These are phyloP conservation scores for Pteronura brasiliensis DNA, from an alignment of 2,113 vertebrate species.

Conservation along the genomic window DNA sequence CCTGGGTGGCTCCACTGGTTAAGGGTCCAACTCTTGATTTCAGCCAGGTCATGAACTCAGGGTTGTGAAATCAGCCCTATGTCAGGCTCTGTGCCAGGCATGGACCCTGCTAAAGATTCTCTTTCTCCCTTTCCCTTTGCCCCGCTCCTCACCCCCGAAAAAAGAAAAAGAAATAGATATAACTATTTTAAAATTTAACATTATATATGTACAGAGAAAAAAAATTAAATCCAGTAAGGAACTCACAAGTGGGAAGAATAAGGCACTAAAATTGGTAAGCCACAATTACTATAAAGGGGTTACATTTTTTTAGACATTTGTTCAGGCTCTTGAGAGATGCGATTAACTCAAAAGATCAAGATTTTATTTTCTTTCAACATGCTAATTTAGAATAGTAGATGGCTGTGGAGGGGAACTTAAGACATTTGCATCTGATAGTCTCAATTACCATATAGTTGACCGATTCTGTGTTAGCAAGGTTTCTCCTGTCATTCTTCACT, in stretches of 20 bases:
- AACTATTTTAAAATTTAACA: not conserved
- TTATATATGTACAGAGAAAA: not conserved
- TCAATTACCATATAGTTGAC: not conserved
- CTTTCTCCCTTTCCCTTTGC: not conserved
- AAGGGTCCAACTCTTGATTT: not conserved
- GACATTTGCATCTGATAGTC: not conserved
- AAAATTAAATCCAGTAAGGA: not conserved
- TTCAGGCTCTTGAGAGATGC: not conserved
- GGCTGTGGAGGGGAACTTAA: not conserved
- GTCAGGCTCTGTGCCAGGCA: not conserved
- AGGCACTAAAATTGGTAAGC: not conserved
- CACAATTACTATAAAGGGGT: not conserved
- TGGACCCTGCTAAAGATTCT: not conserved
- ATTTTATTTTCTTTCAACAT: not conserved
- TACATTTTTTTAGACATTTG: not conserved
- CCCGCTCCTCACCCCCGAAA: fast-evolving
- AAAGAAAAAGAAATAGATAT: not conserved
- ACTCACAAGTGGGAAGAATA: not conserved
- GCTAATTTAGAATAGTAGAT: not conserved
- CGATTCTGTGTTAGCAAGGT: not conserved
- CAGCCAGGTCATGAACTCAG: not conserved
- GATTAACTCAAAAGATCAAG: not conserved
- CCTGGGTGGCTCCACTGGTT: not conserved
- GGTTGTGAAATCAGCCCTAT: not conserved
- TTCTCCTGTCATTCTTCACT: no score